phyloP scores from a whole-genome alignment of 2,113 vertebrate species.

The Damaliscus lunatus region DNA sequence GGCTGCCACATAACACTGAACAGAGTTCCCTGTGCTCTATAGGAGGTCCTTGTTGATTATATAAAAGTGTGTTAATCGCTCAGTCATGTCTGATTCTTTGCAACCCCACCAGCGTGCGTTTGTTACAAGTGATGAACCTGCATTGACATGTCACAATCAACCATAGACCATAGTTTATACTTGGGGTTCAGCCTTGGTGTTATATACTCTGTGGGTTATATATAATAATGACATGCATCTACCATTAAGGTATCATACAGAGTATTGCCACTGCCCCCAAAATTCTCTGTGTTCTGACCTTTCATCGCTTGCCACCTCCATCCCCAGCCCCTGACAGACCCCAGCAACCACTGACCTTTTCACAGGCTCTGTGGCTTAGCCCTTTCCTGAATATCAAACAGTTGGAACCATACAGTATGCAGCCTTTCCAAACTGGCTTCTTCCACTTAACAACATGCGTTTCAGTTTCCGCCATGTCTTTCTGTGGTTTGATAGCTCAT shows the following conservation, averaged over 20 bases:
- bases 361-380: background rate
- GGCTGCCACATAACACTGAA: background rate
- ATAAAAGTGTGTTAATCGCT: background rate
- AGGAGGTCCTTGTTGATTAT: background rate
- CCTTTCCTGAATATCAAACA: background rate
- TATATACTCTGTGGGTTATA: background rate
- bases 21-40: background rate
- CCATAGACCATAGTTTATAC: background rate
- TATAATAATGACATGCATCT: background rate
- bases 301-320: background rate
- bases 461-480: background rate
- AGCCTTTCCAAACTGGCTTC: background rate
- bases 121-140: background rate
- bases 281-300: background rate
- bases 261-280: background rate
- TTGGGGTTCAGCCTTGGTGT: background rate
- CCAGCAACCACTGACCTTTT: background rate
- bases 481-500: background rate
- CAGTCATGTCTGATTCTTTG: background rate
- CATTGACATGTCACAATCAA: fast-evolving
- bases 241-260: background rate
- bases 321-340: background rate
- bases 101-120: background rate
- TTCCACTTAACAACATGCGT: background rate
- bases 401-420: background rate